phyloP scores from a whole-genome alignment of 2,888 invertebrate genomes.

The Cephus pygmeus region DNA sequence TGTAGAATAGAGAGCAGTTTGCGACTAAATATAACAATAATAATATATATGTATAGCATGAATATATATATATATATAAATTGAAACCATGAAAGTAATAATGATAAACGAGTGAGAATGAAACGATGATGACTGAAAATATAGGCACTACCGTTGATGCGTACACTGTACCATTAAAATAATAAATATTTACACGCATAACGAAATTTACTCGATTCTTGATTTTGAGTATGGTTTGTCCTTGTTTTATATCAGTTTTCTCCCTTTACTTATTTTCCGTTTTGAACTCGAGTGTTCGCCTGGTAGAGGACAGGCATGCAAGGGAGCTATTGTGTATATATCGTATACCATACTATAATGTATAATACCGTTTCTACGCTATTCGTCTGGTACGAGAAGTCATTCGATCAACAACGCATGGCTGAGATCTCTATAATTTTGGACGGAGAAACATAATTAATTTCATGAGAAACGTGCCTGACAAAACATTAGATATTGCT shows the following conservation, averaged over 20 bases:
- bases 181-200: slow-evolving; percentile 44
- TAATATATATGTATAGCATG: slow-evolving; percentile 13
- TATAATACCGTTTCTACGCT: neutral
- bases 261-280: neutral
- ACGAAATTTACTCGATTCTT: slow-evolving; percentile 29
- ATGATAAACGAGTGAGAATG: slow-evolving; percentile 16
- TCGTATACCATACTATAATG: too few relatives aligned
- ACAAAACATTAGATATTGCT: neutral
- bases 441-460: neutral
- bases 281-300: neutral
- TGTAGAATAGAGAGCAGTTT: slow-evolving; percentile 8
- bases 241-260: neutral
- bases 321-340: neutral
- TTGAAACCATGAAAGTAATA: slow-evolving; percentile 16
- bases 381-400: neutral
- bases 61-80: slow-evolving; percentile 4
- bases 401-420: neutral
- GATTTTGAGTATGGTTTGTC: neutral
- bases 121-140: neutral
- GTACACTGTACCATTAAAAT: slow-evolving; percentile 4
- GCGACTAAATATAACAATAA: slow-evolving; percentile 15
- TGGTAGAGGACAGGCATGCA: neutral
- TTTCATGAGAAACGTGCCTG: neutral
- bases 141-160: neutral
- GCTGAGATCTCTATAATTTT: neutral